Evolutionary conservation across 1,140 invertebrate genomes (phyloP), one percentile per base, ranked within the genome.

Genomic region (Patella vulgata): DNA sequence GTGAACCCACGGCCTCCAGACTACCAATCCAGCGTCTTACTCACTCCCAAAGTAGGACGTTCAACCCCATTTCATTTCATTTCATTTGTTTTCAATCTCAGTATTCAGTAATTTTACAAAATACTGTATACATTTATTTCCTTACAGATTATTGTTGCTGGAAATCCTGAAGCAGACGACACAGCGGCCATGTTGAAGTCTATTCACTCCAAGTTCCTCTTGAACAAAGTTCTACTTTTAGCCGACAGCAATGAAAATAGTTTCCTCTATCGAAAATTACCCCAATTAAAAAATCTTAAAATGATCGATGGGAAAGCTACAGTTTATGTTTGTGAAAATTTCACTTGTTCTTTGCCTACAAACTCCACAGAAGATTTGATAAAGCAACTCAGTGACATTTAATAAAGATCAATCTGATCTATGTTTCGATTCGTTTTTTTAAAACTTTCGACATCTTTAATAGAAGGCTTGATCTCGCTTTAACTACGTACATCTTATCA

Each of bases 281-380:
- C 87, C 60, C 75, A 61, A 82, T 47, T 79, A 21, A 52, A 68
- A 21, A 63, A 64, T 3, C 61, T 79, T 21, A 78, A 64, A 53
- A 74, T 70, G 43, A 83, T 87, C 54, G 82, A 88, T 69, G 85
- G 82, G 80, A 63, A 86, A 57, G 88, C 92, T 1, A 89, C 90
- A 0, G 93, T 90, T 11, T 94, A 92, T 78, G 91, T 95, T 19
- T 96, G 93, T 81, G 88, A 90, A 44, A 89, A 92, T 73, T 90
- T 89, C 66, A 87, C 89, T 11, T 96, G 93, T 75, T 90, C 89
- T 1, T 84, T 94, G 63, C 93, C 93, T 3, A 89, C 93, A 19
- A 91, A 89, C 0, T 89, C 89, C 57, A 87, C 90, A 0, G 85
- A 88, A 12, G 87, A 91, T 40, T 84, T 95, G 58, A 53, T 68